A percentile compares a stretch with the other conserved stretches of the same genome.
Evolutionary conservation across 1,140 invertebrate species (phyloP).

Genomic region (Drosophila nasuta): DNA sequence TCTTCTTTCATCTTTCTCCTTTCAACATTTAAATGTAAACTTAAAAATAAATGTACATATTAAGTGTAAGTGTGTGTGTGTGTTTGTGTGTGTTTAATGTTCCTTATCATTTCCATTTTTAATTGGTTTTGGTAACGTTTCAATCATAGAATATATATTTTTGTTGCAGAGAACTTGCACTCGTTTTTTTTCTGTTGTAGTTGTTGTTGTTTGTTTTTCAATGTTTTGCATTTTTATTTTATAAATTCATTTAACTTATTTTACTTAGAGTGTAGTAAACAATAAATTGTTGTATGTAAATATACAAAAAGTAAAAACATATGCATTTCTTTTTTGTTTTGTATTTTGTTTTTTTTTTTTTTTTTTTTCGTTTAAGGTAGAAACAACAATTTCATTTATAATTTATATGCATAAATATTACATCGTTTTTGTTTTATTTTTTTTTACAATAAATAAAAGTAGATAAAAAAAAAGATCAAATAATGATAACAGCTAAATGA

Average conservation of each 20-base stretch:
- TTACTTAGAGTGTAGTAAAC: conserved; percentile 72
- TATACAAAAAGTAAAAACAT: conserved; percentile 64
- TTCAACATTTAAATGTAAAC: conserved; percentile 58
- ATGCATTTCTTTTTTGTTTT: conserved; percentile 50
- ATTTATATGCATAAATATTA: conserved; percentile 68
- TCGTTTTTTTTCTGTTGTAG: conserved; percentile 2
- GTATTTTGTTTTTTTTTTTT: conserved; percentile 10
- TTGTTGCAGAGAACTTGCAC: conserved; percentile 71
- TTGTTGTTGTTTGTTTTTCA: conserved; percentile 14
- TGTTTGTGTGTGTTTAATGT: conserved; percentile 15
- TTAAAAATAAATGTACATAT: conserved; percentile 78
- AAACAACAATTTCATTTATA: conserved; percentile 76
- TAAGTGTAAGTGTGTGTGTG: conserved; percentile 32
- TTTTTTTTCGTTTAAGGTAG: conserved; percentile 45
- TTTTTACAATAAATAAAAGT: conserved; percentile 75
- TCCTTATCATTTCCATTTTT: conserved; percentile 41
- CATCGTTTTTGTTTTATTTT: conserved; percentile 15
- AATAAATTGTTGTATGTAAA: conserved; percentile 62
- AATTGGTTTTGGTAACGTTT: conserved; percentile 45
- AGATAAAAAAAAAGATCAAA: conserved; percentile 43
- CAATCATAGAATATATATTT: conserved; percentile 60
- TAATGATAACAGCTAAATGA: conserved; percentile 45
- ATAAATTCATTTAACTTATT: conserved; percentile 78
- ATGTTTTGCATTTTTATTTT: conserved; percentile 54
- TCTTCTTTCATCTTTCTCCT: conserved; percentile 7